Base-by-base conservation (phyloP, 2,113 vertebrate species). In the Chrysemys picta region DNA sequence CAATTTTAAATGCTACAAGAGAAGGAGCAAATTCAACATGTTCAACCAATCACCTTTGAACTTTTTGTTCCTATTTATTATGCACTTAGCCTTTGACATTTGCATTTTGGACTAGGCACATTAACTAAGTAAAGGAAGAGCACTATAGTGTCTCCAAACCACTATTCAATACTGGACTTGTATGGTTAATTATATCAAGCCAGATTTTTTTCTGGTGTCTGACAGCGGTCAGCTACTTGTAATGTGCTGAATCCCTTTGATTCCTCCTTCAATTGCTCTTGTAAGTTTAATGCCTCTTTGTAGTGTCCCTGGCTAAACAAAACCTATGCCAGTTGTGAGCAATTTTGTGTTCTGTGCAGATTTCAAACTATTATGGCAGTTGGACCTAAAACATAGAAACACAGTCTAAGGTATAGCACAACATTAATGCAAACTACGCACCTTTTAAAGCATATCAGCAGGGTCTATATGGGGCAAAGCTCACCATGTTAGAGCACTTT, bases 141-240 rank as follows among this genome's bases (percentile, higher is more conserved):
- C 50, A 85, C 62, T 22, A 92, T 21, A 0, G 0, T 31, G 80
- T 82, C 56, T 84, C 88, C 83, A 95, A 91, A 42, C 0, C 8
- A 1, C 49, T 84, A 91, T 96, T 89, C 78, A 89, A 27, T 62
- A 57, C 6, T 11, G 47, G 38, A 9, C 12, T 17, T 69, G 62
- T n/a, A 69, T n/a, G 29, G 62, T 69, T 69, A 69, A 69, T 35
- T 8, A 69, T 19, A 69, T 88, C 56, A 80, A 38, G 65, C 56
- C 80, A 57, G 5, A 14, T 59, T 86, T 86, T 47, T 47, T 31
- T 35, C 53, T 57, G 25, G 75, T 87, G 90, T 50, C 78, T 78
- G 80, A 88, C 78, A 78, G 45, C 25, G 91, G 90, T 72, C 86
- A 93, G 16, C 72, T 50, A 94, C 94, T 94, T 82, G 85, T 94